phyloP scores from a whole-genome alignment of 2,888 invertebrate species.

The Eupsilia transversa region DNA sequence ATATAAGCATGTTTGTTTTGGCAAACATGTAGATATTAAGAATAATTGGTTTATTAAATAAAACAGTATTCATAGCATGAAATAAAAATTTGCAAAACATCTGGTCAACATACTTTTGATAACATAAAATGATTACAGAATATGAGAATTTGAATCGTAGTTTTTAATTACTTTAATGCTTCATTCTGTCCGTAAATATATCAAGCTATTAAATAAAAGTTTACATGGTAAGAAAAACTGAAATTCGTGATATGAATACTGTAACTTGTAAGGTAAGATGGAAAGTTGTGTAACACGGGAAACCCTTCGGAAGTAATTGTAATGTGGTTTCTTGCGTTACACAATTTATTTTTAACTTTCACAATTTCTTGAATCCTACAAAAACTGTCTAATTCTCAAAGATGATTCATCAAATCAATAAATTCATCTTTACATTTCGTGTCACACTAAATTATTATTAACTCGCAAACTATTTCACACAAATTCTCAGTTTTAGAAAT shows the following conservation, averaged over 20 bases:
- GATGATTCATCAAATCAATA: slow-evolving; percentile 58
- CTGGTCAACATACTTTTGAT: neutral
- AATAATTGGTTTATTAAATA: slow-evolving; percentile 28
- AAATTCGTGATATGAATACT: slow-evolving; percentile 77
- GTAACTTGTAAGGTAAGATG: slow-evolving; percentile 29
- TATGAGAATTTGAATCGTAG: neutral
- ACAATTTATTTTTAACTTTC: slow-evolving; percentile 44
- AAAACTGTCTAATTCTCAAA: slow-evolving; percentile 24
- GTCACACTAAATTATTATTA: slow-evolving; percentile 42
- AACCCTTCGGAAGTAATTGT: slow-evolving; percentile 48
- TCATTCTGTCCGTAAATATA: neutral
- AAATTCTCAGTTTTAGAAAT: slow-evolving; percentile 29
- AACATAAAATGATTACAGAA: neutral
- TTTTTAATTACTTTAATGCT: neutral
- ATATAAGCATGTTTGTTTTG: slow-evolving; percentile 47
- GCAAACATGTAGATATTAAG: slow-evolving; percentile 52
- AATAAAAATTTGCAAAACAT: slow-evolving; percentile 20
- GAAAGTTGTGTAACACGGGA: slow-evolving; percentile 65
- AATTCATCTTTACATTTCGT: slow-evolving; percentile 52
- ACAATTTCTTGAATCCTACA: slow-evolving; percentile 39
- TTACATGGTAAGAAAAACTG: neutral
- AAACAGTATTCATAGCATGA: slow-evolving; percentile 78
- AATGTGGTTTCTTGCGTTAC: slow-evolving; percentile 64
- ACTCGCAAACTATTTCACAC: slow-evolving; percentile 45
- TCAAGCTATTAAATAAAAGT: neutral